A percentile compares a stretch with the other conserved stretches of the same genome.
Evolutionary conservation across 2,797 vertebrate species (phyloP).

Genomic region (Hybognathus amarus): DNA sequence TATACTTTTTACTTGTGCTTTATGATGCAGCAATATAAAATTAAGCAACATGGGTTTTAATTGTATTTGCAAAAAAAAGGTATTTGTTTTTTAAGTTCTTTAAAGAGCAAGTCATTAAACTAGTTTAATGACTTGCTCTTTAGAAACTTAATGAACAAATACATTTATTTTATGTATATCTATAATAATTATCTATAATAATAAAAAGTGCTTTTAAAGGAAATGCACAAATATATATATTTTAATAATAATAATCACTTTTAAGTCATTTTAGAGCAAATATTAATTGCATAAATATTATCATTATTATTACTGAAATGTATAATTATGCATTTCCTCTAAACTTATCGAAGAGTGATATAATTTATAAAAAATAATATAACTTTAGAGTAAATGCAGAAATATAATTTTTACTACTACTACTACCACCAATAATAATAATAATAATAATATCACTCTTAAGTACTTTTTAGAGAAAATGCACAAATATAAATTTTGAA

Average conservation of each 20-base stretch:
- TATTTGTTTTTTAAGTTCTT: background rate
- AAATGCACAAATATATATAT: background rate
- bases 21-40: background rate
- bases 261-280: background rate
- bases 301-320: too few species aligned
- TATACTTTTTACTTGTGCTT: too few species aligned
- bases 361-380: too few species aligned
- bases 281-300: too few species aligned
- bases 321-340: too few species aligned
- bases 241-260: background rate
- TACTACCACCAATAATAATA: too few species aligned
- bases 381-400: too few species aligned
- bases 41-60: background rate
- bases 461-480: background rate
- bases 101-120: background rate
- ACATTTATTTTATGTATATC: too few species aligned
- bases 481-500: background rate
- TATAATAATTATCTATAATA: background rate
- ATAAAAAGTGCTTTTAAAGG: background rate
- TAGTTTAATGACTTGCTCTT: background rate
- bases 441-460: background rate
- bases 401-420: too few species aligned
- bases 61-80: background rate
- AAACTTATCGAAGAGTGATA: too few species aligned
- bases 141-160: too few species aligned